Percentiles rank a stretch among this genome's conserved stretches.
Evolutionary conservation across 2,797 vertebrate genomes (phyloP).

Genomic region (Rhynchonycteris naso): DNA sequence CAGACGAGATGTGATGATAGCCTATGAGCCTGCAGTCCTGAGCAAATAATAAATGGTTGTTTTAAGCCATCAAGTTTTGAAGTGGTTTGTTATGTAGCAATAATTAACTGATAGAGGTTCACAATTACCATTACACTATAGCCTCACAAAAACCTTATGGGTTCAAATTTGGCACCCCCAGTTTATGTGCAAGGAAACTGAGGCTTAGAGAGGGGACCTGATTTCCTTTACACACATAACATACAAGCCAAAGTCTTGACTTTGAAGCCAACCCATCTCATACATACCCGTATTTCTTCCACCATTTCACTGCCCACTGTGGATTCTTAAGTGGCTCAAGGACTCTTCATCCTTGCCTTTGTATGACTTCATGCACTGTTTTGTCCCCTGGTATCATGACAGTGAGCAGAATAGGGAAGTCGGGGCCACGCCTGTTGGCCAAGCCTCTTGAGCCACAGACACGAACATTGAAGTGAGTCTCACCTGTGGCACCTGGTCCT

Average conservation of each 20-base stretch:
- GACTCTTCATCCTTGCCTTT: background rate
- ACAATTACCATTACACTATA: background rate
- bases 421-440: rapidly evolving
- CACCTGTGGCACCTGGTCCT: too few species aligned
- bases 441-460: background rate
- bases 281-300: background rate
- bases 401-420: background rate
- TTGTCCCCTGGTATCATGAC: background rate
- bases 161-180: background rate
- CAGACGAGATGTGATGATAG: background rate
- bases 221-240: background rate
- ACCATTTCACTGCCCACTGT: background rate
- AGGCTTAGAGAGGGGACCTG: background rate
- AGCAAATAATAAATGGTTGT: background rate
- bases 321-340: background rate
- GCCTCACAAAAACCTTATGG: background rate
- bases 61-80: background rate
- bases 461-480: background rate
- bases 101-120: background rate
- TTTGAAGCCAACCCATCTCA: background rate
- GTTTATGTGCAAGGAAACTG: background rate
- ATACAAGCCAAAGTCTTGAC: background rate
- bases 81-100: background rate
- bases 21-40: background rate
- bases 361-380: background rate